Evolutionary conservation across 2,113 vertebrate species (phyloP), one percentile per base, ranked within the genome.

Genomic region (Oxygymnocypris stewartii): DNA sequence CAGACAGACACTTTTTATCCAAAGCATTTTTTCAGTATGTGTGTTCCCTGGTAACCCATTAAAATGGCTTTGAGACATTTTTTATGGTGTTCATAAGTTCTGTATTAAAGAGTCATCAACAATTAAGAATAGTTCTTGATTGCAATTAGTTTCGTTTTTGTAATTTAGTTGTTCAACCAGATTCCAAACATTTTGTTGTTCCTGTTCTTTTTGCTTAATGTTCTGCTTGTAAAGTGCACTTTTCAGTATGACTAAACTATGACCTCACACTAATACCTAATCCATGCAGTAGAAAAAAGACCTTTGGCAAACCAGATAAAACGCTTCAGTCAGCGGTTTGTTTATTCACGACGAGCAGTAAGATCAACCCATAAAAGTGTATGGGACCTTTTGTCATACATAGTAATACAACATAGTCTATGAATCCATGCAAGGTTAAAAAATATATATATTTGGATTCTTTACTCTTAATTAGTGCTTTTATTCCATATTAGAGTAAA

Each of bases 261-360:
- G 37, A 42, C 71, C 37, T 42, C 20, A 4, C 9, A 42, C 23
- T n/a, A 12, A 73, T 5, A 23, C 11, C 40, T 44, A 2, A 75
- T 13, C 2, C n/a, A 23, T 44, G 40, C 23, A 0, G 2, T 75
- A 47, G 25, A 75, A 73, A 44, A 13, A 25, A 47, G 42, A 49
- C 42, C 74, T 76, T 76, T 76, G 74, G 16, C 42, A 44, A 28
- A 16, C n/a, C 74, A 49, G 74, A 49, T 76, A 28, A 75, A 76
- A 76, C 2, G 0, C 42, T 76, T 12, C 12, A 16, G 13, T 49
- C 74, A 25, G 42, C 12, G 1, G 6, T 44, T 42, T 74, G 71
- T 73, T 73, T 74, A 42, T 74, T 74, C 37, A 42, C 6, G 11
- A 5, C 18, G 37, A 8, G 73, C 20, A 7, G 73, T 75, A 75